A percentile compares a stretch with the other conserved stretches of the same genome.
Conservation (phyloP, 1,140 invertebrate genomes). For the Drosophila subobscura region DNA sequence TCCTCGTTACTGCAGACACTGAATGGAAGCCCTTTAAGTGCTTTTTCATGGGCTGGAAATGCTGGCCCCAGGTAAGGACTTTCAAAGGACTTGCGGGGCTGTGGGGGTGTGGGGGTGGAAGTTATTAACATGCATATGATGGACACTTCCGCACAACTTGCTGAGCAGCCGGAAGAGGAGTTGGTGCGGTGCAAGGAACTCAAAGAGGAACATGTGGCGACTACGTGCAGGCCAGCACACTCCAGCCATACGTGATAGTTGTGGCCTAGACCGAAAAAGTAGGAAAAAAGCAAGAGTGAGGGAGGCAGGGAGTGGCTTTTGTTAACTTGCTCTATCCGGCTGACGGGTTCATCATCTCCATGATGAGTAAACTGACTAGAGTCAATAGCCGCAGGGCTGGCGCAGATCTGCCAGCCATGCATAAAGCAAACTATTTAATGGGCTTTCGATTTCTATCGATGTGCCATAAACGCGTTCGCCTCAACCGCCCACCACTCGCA, state of each 20-base stretch:
- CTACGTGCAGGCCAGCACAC: constrained; percentile 54
- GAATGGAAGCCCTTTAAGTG: background rate
- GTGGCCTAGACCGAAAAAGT: constrained; percentile 27
- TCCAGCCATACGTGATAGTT: constrained; percentile 25
- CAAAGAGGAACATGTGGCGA: constrained; percentile 59
- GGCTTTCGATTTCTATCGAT: constrained; percentile 69
- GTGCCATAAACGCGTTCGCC: constrained; percentile 59
- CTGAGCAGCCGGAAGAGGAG: constrained; percentile 36
- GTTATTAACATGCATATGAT: constrained; percentile 80
- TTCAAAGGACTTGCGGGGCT: background rate
- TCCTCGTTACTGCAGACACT: background rate
- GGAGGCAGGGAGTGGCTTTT: constrained; percentile 16
- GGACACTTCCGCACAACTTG: constrained; percentile 76
- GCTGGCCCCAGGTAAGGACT: background rate
- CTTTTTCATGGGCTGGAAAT: constrained; percentile 2
- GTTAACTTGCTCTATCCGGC: constrained; percentile 59
- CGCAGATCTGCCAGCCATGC: constrained; percentile 73
- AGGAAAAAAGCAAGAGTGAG: background rate
- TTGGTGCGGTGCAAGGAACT: constrained; percentile 41
- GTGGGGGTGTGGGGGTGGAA: constrained; percentile 33
- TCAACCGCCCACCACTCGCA: constrained; percentile 25
- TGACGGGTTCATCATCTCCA: constrained; percentile 69
- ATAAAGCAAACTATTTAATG: constrained; percentile 82
- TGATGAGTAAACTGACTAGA: constrained; percentile 57
- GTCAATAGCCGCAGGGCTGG: constrained; percentile 74